phyloP scores from a whole-genome alignment of 2,797 vertebrate species.

The Falco biarmicus region DNA sequence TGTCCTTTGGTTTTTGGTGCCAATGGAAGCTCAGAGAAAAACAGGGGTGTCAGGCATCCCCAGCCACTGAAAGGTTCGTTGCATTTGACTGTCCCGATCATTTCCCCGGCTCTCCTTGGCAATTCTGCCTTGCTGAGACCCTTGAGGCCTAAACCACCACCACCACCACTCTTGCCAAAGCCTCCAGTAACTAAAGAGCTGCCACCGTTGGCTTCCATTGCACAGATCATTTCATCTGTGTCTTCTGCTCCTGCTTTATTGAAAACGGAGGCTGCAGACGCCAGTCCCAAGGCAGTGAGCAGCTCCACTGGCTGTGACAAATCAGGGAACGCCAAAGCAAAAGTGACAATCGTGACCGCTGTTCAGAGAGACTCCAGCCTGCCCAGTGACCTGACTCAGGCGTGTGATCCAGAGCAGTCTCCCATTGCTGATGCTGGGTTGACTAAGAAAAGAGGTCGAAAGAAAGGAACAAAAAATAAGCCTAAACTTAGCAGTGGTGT shows the following conservation, averaged over 20 bases:
- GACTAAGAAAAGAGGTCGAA: constrained; percentile 84
- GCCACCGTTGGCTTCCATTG: constrained; percentile 94
- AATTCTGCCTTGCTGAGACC: constrained; percentile 80
- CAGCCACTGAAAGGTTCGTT: constrained; percentile 77
- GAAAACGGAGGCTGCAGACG: constrained; percentile 78
- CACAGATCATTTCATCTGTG: constrained; percentile 97
- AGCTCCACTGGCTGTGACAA: constrained; percentile 54
- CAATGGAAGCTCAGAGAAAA: constrained; percentile 69
- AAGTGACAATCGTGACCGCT: neutral
- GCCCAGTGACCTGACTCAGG: constrained; percentile 44
- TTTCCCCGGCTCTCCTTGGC: constrained; percentile 77
- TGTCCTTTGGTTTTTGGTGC: constrained; percentile 63
- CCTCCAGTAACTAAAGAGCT: constrained; percentile 84
- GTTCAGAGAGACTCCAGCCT: constrained; percentile 58
- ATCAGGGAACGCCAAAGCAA: constrained; percentile 65
- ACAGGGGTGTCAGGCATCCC: constrained; percentile 71
- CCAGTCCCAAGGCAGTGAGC: constrained; percentile 24
- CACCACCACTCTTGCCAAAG: constrained; percentile 88
- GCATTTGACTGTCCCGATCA: constrained; percentile 80
- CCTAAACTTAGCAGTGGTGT: constrained; percentile 68
- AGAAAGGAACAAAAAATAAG: constrained; percentile 76
- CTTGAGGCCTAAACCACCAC: constrained; percentile 85
- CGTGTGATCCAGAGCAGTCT: constrained; percentile 58
- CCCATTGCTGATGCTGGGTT: neutral
- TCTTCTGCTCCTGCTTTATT: constrained; percentile 90